Conservation (phyloP, 2,113 vertebrate species). For the Quiscalus mexicanus region DNA sequence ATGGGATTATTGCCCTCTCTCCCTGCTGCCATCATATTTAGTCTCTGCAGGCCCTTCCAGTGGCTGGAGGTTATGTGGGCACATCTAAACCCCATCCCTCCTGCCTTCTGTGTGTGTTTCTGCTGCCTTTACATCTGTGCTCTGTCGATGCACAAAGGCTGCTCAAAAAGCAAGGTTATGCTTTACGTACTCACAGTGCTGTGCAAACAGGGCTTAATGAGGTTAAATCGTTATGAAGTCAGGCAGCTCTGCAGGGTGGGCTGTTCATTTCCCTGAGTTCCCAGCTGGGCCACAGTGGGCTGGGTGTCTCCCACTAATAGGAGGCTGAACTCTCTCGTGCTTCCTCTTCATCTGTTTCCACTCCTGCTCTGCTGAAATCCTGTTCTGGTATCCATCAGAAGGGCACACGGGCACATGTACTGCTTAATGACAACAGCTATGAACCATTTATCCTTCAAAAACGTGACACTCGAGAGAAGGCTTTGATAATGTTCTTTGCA, state of each 20-base stretch:
- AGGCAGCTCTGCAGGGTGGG: background rate
- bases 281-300: background rate
- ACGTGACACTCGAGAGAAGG: background rate
- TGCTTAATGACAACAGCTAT: background rate
- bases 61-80: background rate
- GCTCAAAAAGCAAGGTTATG: background rate
- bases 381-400: background rate
- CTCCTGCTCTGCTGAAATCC: background rate
- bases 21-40: background rate
- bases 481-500: background rate
- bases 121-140: background rate
- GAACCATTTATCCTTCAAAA: conserved; percentile 15
- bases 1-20: background rate
- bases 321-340: background rate
- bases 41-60: conserved; percentile 11
- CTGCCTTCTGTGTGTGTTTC: rapidly evolving
- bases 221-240: background rate
- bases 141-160: background rate
- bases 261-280: background rate
- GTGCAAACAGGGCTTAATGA: background rate
- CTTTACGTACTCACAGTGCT: background rate
- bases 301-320: background rate
- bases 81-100: background rate
- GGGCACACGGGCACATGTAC: background rate
- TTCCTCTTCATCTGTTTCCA: background rate